Evolutionary conservation across 2,113 vertebrate species (phyloP).

Genomic region (Siniperca knerii): DNA sequence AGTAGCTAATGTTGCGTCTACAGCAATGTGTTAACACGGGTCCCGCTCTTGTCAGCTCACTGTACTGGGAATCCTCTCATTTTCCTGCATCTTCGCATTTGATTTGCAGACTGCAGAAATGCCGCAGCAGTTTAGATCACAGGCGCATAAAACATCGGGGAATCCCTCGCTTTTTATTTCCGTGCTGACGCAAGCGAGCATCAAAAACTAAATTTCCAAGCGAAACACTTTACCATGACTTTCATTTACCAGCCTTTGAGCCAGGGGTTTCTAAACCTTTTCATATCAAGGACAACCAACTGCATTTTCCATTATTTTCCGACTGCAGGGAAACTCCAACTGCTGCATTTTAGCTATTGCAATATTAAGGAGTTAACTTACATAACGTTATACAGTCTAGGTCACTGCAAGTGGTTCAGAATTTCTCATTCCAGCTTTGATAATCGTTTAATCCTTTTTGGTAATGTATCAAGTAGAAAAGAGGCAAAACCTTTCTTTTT

Average conservation of each 20-base stretch:
- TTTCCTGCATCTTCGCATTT: constrained; percentile 1
- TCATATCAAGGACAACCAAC: constrained; percentile 2
- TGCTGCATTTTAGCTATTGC: neutral
- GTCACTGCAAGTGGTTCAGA: neutral
- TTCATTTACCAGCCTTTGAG: neutral
- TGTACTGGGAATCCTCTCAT: constrained; percentile 12
- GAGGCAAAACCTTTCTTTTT: neutral
- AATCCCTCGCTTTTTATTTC: constrained; percentile 57
- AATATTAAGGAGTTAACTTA: neutral
- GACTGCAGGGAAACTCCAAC: neutral
- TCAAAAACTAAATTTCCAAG: constrained; percentile 23
- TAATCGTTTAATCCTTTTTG: neutral
- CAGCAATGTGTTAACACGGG: constrained; percentile 7
- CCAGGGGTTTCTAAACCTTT: neutral
- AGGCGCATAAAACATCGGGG: constrained; percentile 38
- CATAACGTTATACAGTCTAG: neutral
- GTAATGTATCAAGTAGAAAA: neutral
- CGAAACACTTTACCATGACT: neutral
- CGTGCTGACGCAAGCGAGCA: constrained; percentile 53
- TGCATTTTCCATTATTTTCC: constrained; percentile 2
- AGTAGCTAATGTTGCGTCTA: constrained; percentile 2
- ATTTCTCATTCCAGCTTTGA: neutral
- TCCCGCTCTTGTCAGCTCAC: constrained; percentile 17
- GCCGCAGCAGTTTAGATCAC: constrained; percentile 16
- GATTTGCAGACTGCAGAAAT: constrained; percentile 4